Percentiles rank a stretch among this genome's conserved stretches.
Evolutionary conservation across 2,797 vertebrate species (phyloP).

Genomic region (Threskiornis aethiopicus): DNA sequence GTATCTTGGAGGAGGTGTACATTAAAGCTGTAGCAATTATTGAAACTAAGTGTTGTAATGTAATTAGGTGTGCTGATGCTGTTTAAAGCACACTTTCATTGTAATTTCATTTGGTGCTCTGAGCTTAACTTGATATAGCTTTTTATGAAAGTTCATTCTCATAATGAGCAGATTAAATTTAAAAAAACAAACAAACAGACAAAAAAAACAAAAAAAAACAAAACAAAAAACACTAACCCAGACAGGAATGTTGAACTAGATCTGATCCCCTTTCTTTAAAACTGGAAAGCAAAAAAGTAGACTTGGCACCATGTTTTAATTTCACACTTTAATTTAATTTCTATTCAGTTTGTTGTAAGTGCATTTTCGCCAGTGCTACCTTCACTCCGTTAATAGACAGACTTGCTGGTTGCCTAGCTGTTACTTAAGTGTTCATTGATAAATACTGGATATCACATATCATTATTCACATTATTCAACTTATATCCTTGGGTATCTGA

Average conservation of each 20-base stretch:
- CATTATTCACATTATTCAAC: no score
- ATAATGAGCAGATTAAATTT: neutral
- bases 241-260: neutral
- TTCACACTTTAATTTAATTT: neutral
- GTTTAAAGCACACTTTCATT: neutral
- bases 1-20: neutral
- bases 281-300: neutral
- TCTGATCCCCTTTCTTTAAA: neutral
- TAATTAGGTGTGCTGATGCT: neutral
- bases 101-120: neutral
- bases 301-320: neutral
- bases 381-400: neutral
- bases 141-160: neutral
- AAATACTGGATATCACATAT: neutral
- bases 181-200: neutral
- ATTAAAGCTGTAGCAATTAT: neutral
- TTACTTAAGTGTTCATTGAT: neutral
- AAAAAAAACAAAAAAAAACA: no score
- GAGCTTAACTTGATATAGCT: neutral
- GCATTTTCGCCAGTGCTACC: neutral
- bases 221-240: neutral
- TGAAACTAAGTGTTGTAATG: neutral
- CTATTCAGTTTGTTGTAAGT: neutral
- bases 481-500: neutral
- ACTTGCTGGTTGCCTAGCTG: neutral